Percentiles rank a stretch among this genome's conserved stretches.
Evolutionary conservation across 2,113 vertebrate species (phyloP).

Genomic region (Lycocorax pyrrhopterus): DNA sequence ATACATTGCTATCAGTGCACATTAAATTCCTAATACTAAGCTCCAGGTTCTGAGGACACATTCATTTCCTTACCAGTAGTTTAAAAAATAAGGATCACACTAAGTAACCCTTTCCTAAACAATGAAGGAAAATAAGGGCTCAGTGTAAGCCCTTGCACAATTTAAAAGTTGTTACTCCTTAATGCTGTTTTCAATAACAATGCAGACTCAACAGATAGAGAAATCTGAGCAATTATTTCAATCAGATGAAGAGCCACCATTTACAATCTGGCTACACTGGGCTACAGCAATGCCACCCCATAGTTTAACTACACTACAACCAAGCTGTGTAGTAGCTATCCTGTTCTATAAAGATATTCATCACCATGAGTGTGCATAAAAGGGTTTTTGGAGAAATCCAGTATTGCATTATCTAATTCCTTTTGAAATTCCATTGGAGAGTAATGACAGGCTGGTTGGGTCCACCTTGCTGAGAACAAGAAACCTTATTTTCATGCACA

Average conservation of each 20-base stretch:
- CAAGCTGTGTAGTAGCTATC: not conserved
- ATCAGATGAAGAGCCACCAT: not conserved
- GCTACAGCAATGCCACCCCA: not conserved
- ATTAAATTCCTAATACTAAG: not conserved
- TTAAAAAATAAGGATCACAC: not conserved
- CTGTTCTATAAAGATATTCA: not conserved
- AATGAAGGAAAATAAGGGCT: not conserved
- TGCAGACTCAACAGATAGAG: not conserved
- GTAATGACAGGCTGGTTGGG: not conserved
- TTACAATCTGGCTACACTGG: not conserved
- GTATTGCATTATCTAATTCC: not conserved
- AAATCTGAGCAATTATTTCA: not conserved
- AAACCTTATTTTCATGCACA: not conserved
- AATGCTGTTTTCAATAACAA: not conserved
- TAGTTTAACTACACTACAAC: not conserved
- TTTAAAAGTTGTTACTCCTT: not conserved
- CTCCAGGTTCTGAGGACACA: not conserved
- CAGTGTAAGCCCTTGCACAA: not conserved
- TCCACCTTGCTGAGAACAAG: not conserved
- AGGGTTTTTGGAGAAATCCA: not conserved
- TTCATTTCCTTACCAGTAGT: not conserved
- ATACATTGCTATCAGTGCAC: not conserved
- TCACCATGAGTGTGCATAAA: not conserved
- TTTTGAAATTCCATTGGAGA: not conserved
- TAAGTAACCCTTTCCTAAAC: not conserved